Evolutionary conservation across 2,888 invertebrate species (phyloP).

Genomic region (Microctonus brassicae): DNA sequence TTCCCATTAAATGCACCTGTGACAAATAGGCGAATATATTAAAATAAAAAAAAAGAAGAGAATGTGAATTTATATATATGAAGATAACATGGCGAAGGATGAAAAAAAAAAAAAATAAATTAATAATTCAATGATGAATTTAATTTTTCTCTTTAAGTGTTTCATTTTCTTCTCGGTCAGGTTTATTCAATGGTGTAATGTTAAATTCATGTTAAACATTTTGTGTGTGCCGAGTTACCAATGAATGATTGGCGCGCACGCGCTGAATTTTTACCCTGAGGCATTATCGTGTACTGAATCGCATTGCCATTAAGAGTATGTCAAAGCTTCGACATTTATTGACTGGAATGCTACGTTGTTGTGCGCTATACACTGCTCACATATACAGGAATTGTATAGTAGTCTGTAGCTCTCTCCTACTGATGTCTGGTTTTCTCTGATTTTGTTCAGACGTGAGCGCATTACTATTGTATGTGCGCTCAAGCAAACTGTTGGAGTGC

Average conservation of each 20-base stretch:
- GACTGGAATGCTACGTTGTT: constrained; percentile 54
- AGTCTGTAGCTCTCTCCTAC: not conserved
- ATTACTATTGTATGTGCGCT: not conserved
- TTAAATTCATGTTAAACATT: constrained; percentile 5
- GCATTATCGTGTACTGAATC: constrained; percentile 20
- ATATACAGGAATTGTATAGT: not conserved
- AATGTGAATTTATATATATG: not conserved
- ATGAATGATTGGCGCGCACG: constrained; percentile 10
- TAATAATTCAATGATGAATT: not conserved
- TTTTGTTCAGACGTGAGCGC: constrained; percentile 54
- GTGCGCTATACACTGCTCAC: constrained; percentile 13
- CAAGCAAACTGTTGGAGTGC: too few relatives aligned
- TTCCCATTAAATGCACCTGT: not conserved
- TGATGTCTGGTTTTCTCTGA: constrained; percentile 39
- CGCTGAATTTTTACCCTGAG: constrained; percentile 14
- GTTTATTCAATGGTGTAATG: not conserved
- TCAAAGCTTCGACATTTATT: constrained; percentile 61
- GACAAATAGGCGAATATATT: not conserved
- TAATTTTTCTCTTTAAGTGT: not conserved
- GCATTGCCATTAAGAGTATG: constrained; percentile 50
- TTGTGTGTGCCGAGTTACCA: not conserved
- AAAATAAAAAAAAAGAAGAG: not conserved
- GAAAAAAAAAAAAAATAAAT: not conserved
- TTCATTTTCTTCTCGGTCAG: not conserved
- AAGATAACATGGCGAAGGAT: not conserved